Evolutionary conservation across 2,113 vertebrate genomes (phyloP).

Genomic region (Xiphias gladius): DNA sequence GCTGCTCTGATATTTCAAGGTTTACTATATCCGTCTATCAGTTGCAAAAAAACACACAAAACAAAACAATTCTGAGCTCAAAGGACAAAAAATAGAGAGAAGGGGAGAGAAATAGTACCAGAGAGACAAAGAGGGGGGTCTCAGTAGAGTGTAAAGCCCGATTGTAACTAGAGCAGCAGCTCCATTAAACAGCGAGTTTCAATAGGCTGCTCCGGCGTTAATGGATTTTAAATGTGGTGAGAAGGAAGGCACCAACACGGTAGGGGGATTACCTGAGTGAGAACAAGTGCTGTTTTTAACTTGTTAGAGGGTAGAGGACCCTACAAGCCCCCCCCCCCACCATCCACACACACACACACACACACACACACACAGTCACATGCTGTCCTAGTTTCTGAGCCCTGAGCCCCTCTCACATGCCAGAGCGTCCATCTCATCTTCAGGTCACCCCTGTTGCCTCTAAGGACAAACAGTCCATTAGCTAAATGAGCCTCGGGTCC

Average conservation of each 20-base stretch:
- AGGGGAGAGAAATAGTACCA: neutral
- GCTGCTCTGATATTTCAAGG: neutral
- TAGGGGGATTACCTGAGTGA: slow-evolving; percentile 71
- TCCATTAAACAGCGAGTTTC: slow-evolving; percentile 41
- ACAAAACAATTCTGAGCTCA: neutral
- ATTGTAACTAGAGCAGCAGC: slow-evolving; percentile 41
- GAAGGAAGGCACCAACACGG: slow-evolving; percentile 39
- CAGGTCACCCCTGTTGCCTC: slow-evolving; percentile 73
- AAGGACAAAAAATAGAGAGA: slow-evolving; percentile 9
- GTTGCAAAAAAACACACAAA: neutral
- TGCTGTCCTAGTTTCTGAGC: slow-evolving; percentile 67
- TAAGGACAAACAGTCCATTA: slow-evolving; percentile 83
- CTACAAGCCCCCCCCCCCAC: slow-evolving; percentile 32
- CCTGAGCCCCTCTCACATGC: slow-evolving; percentile 47
- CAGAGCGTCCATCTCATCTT: slow-evolving; percentile 76
- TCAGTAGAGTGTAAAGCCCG: slow-evolving; percentile 10
- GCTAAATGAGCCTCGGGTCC: slow-evolving; percentile 78
- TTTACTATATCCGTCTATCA: neutral
- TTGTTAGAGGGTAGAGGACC: slow-evolving; percentile 63
- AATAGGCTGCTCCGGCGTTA: slow-evolving; percentile 51
- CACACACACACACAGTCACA: slow-evolving; percentile 19
- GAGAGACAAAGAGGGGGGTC: slow-evolving; percentile 12
- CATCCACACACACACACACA: slow-evolving; percentile 34
- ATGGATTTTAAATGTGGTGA: slow-evolving; percentile 71
- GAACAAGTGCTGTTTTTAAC: slow-evolving; percentile 68